A percentile compares a stretch with the other conserved stretches of the same genome.
phyloP scores from a whole-genome alignment of 2,113 vertebrate genomes.

The Grallaria varia region DNA sequence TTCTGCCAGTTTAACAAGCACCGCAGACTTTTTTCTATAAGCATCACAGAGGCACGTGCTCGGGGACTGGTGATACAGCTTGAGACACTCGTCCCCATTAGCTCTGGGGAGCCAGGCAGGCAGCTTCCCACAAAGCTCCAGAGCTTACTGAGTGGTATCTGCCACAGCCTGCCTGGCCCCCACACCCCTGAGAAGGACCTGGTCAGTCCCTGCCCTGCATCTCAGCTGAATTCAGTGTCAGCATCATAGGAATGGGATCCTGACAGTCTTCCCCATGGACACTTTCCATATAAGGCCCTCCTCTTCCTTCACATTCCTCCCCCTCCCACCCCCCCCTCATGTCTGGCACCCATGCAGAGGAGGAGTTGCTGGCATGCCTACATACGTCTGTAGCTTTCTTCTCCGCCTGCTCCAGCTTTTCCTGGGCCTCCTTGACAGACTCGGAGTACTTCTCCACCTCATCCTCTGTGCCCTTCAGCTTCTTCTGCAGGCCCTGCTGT shows the following conservation, averaged over 20 bases:
- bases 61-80: neutral
- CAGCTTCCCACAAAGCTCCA: neutral
- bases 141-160: neutral
- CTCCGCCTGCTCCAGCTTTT: slow-evolving; percentile 95
- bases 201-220: neutral
- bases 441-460: slow-evolving; percentile 97
- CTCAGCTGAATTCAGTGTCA: neutral
- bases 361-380: neutral
- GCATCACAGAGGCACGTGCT: accelerated
- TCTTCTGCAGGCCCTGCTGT: slow-evolving; percentile 92
- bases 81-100: neutral
- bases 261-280: neutral
- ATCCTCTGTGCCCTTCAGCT: slow-evolving; percentile 95
- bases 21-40: neutral
- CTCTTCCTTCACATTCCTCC: neutral
- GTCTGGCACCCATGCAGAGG: neutral
- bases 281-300: neutral
- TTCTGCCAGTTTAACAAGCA: neutral
- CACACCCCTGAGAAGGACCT: neutral
- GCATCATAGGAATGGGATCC: neutral
- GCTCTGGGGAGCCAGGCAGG: neutral
- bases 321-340: neutral
- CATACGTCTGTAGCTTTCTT: slow-evolving; percentile 94
- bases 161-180: neutral
- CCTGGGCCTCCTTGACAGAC: slow-evolving; percentile 93